Evolutionary conservation across 2,888 invertebrate species (phyloP), one percentile per base, ranked within the genome.

Genomic region (Hedya salicella): DNA sequence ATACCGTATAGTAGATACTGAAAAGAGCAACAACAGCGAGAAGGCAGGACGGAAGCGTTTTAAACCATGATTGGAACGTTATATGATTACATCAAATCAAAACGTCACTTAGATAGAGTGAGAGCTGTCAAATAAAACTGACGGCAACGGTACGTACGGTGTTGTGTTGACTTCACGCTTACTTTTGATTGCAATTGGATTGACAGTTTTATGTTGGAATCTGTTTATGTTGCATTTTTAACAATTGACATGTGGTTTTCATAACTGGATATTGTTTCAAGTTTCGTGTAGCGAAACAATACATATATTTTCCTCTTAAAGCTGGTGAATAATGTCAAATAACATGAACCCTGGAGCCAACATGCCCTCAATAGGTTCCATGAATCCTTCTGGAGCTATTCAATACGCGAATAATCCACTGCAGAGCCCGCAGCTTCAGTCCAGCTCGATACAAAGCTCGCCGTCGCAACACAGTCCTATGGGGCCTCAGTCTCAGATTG

Each of bases 391-490:
- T 72, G 85, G 87, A 32, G 73, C 80, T 14, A 87, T 89, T 62
- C 88, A 91, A 69, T 91, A 86, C 73, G 85, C 83, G 11, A 91
- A 90, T 74, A 91, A 90, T 70, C 83, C 90, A 0, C 69, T 88
- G 6, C 90, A 86, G 68, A 91, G 91, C 69, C 88, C 91, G 5
- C 91, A 91, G 68, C 70, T 91, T 49, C 90, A 90, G 66, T 79
- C 86, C 3, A 75, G 80, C 14, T 83, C 91, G 0, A 71, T 88
- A 6, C 91, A 92, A 68, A 85, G 87, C 2, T 92, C 92, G 1
- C 91, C 92, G 3, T 89, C 91, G 1, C 92, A 92, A 67, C 89
- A 92, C 72, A 92, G 92, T 68, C 91, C 92, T 0, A 91, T 91
- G 90, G 85, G 87, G 1, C 80, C 85, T 1, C 88, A 89, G 64